phyloP scores from a whole-genome alignment of 1,140 invertebrate species.

The Lordiphosa collinella region DNA sequence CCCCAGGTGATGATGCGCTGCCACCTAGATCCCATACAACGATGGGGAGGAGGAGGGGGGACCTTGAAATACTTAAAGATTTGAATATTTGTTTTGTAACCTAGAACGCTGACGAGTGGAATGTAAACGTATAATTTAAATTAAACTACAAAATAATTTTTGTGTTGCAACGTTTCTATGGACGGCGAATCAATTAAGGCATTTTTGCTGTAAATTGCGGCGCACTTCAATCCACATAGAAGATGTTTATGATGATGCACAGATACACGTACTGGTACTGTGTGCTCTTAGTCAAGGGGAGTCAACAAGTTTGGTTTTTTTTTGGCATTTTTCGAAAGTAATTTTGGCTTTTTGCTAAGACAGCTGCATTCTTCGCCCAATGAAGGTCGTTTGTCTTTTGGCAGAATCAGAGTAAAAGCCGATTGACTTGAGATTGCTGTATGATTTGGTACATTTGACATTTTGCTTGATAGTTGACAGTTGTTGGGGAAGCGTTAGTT shows the following conservation, averaged over 20 bases:
- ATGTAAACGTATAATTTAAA: conserved; percentile 71
- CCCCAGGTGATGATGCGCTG: conserved; percentile 58
- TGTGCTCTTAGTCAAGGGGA: not conserved
- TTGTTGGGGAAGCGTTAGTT: too few relatives aligned
- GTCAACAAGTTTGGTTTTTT: conserved; percentile 6
- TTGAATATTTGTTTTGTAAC: conserved; percentile 66
- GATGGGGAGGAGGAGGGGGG: conserved; percentile 23
- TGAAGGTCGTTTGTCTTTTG: conserved; percentile 61
- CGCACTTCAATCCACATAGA: conserved; percentile 50
- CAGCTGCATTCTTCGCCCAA: conserved; percentile 56
- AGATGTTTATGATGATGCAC: conserved; percentile 41
- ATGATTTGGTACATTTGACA: conserved; percentile 39
- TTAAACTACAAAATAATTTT: conserved; percentile 67
- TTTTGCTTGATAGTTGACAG: conserved; percentile 26
- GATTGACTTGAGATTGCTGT: conserved; percentile 48
- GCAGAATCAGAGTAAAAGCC: conserved; percentile 74
- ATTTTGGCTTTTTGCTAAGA: conserved; percentile 30
- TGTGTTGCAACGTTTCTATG: conserved; percentile 41
- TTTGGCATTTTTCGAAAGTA: conserved; percentile 20
- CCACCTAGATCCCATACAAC: conserved; percentile 10
- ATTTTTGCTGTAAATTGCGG: conserved; percentile 67
- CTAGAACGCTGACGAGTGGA: conserved; percentile 70
- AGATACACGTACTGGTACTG: not conserved
- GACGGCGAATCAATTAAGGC: conserved; percentile 65
- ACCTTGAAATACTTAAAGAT: conserved; percentile 55